A percentile compares a stretch with the other conserved stretches of the same genome.
These are phyloP conservation scores for Trichogramma evanescens DNA, from an alignment of 2,888 invertebrate genomes.

Conservation along the genomic window DNA sequence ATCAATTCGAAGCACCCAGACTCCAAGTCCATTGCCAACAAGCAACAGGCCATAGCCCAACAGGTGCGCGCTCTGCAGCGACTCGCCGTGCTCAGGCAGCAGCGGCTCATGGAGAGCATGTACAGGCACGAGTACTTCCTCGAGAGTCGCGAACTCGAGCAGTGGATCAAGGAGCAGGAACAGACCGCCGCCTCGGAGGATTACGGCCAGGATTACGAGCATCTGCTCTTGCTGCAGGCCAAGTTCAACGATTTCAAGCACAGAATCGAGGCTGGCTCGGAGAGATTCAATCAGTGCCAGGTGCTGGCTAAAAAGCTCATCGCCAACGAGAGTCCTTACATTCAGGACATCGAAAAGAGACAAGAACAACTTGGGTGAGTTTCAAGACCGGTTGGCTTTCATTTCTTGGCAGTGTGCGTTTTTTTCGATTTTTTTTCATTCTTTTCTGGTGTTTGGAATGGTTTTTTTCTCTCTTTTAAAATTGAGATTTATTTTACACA, in stretches of 20 bases:
- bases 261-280: slow-evolving; percentile 81
- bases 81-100: slow-evolving; percentile 70
- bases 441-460: not conserved
- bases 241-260: slow-evolving; percentile 92
- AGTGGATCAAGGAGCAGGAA: slow-evolving; percentile 88
- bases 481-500: not conserved
- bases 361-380: slow-evolving; percentile 80
- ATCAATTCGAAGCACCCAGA: slow-evolving; percentile 76
- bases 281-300: slow-evolving; percentile 85
- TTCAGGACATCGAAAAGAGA: slow-evolving; percentile 74
- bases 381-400: not conserved
- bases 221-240: slow-evolving; percentile 73
- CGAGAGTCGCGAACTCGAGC: slow-evolving; percentile 82
- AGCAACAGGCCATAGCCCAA: slow-evolving; percentile 70
- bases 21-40: slow-evolving; percentile 68
- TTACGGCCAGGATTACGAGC: slow-evolving; percentile 91
- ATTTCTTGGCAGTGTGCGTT: not conserved
- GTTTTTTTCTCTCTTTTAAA: not conserved
- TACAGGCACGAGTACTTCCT: slow-evolving; percentile 85
- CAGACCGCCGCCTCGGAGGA: slow-evolving; percentile 86
- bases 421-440: not conserved
- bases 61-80: slow-evolving; percentile 75
- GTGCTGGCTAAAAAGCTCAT: slow-evolving; percentile 82
- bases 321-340: slow-evolving; percentile 77
- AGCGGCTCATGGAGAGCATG: slow-evolving; percentile 83